Percentiles rank a stretch among this genome's conserved stretches.
phyloP scores from a whole-genome alignment of 1,140 invertebrate species.

The Aphaenogaster rudis region DNA sequence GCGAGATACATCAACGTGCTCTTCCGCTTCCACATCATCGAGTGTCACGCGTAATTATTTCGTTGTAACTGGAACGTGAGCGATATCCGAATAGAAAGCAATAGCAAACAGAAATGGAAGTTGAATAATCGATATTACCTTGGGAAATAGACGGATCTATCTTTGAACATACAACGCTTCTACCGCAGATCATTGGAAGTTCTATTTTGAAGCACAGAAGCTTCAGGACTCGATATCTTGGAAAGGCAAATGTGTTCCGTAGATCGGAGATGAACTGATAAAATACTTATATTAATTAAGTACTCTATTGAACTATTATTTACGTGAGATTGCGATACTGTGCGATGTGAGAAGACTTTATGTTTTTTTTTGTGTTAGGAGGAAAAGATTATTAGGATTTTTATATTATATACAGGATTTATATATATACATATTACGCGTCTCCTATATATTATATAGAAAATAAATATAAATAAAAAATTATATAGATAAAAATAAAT shows the following conservation, averaged over 20 bases:
- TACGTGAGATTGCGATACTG: not conserved
- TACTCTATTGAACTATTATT: constrained; percentile 4
- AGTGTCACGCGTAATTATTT: constrained; percentile 39
- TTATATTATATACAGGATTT: constrained; percentile 62
- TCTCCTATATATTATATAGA: constrained; percentile 61
- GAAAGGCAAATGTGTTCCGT: constrained; percentile 1
- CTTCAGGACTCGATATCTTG: not conserved
- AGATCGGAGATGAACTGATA: not conserved
- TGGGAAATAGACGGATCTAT: constrained; percentile 24
- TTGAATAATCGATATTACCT: constrained; percentile 40
- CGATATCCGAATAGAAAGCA: constrained; percentile 13
- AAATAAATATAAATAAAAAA: constrained; percentile 15
- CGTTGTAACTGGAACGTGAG: constrained; percentile 1
- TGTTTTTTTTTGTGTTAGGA: constrained; percentile 30
- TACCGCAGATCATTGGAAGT: not conserved
- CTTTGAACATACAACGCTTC: not conserved
- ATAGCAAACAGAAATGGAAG: constrained; percentile 25
- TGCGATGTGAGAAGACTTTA: constrained; percentile 38
- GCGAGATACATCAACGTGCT: not conserved
- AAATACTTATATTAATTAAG: constrained; percentile 16
- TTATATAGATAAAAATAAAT: constrained; percentile 29
- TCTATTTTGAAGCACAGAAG: constrained; percentile 15
- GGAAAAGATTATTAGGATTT: constrained; percentile 24
- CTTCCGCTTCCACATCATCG: not conserved
- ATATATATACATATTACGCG: not conserved